Percentiles rank a stretch among this genome's conserved stretches.
phyloP scores from a whole-genome alignment of 2,888 invertebrate genomes.

The Pollenia labialis region DNA sequence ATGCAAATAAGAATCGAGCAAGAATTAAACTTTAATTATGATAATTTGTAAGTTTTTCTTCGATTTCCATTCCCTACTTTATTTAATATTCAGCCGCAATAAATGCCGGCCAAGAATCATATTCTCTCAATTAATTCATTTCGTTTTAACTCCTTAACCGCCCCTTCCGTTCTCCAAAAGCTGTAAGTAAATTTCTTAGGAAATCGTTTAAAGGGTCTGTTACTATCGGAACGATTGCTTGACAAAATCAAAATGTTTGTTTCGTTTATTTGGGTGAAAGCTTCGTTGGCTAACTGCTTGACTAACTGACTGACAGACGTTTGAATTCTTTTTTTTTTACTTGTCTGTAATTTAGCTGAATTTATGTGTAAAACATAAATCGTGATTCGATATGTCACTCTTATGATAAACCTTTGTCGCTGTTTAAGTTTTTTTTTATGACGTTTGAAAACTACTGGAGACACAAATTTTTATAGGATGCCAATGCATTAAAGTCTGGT shows the following conservation, averaged over 20 bases:
- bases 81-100: conserved; percentile 50
- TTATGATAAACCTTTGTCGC: conserved; percentile 67
- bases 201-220: conserved; percentile 33
- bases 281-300: conserved; percentile 18
- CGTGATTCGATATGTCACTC: conserved; percentile 70
- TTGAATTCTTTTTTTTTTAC: conserved; percentile 11
- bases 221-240: conserved; percentile 24
- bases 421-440: conserved; percentile 10
- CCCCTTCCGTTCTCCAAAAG: not conserved
- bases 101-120: conserved; percentile 29
- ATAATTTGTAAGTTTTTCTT: not conserved
- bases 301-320: conserved; percentile 22
- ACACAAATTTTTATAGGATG: conserved; percentile 44
- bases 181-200: conserved; percentile 19
- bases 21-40: not conserved
- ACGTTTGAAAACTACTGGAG: conserved; percentile 36
- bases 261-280: conserved; percentile 49
- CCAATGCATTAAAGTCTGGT: conserved; percentile 25
- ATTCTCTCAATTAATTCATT: conserved; percentile 29
- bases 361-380: conserved; percentile 66
- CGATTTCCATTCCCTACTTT: conserved; percentile 15
- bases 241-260: conserved; percentile 11
- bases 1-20: conserved; percentile 8
- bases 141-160: not conserved
- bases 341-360: conserved; percentile 44